Evolutionary conservation across 1,140 invertebrate species (phyloP), one percentile per base, ranked within the genome.

Genomic region (Leptopilina clavipes): DNA sequence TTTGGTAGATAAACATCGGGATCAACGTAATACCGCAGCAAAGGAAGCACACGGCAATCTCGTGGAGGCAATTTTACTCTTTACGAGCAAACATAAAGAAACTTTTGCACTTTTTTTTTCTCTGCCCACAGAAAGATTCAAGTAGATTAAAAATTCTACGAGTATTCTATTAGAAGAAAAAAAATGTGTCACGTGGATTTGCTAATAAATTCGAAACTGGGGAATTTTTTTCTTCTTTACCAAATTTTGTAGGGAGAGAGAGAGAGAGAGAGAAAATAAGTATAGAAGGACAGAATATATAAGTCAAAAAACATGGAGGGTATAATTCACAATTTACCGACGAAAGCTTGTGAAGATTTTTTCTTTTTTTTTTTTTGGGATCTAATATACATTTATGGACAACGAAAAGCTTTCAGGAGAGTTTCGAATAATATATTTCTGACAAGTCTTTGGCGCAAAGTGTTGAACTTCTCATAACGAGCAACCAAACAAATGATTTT

Each of bases 341-440:
- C 73, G 18, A 70, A 70, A 74, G 75, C 74, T 76, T 82, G 74
- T 71, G 31, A 79, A 77, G 83, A 82, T 84, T 86, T 84, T 81
- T 40, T 40, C n/a, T n/a, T n/a, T 40, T 40, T 40, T 31, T 5
- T 31, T 5, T 31, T 31, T 5, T 31, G 1, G 5, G 25, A 5
- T 40, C 37, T 40, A 40, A 44, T 78, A 74, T 75, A 73, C 70
- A 80, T 80, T 85, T 83, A 78, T 84, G 70, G 81, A 87, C 86
- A 86, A 71, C 82, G 85, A 86, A 87, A 87, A 85, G 84, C 84
- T 87, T 87, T 87, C 81, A 86, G 81, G 74, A 76, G 71, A 73
- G n/a, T 78, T 77, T 76, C 73, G 85, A 87, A 87, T 87, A 87
- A 87, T 87, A 84, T 83, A 87, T 87, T 40, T 40, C 9, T 40